phyloP scores from a whole-genome alignment of 2,113 vertebrate genomes.

The Struthidea cinerea region DNA sequence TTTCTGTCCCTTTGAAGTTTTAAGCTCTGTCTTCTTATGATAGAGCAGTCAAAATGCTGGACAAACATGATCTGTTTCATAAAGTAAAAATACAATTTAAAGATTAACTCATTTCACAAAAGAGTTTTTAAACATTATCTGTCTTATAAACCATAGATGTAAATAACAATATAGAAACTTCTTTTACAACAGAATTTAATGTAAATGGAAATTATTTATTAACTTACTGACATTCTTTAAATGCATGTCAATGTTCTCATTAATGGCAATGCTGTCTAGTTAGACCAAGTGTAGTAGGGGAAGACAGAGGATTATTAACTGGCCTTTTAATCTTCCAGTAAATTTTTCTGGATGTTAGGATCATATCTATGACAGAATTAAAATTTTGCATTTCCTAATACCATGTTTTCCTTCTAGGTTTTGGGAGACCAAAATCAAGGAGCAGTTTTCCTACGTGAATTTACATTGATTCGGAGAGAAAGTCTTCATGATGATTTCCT shows the following conservation, averaged over 20 bases:
- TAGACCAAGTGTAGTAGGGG: neutral
- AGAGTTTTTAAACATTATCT: neutral
- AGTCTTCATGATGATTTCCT: conserved; percentile 86
- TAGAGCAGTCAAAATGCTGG: neutral
- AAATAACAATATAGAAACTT: neutral
- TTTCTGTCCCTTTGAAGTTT: neutral
- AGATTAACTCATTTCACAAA: neutral
- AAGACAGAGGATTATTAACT: neutral
- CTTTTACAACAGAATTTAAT: neutral
- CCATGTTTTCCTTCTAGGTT: conserved; percentile 71
- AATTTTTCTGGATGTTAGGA: neutral
- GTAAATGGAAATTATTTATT: neutral
- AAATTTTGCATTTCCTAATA: neutral
- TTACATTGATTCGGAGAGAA: conserved; percentile 88
- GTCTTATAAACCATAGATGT: neutral
- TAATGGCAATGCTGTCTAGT: neutral
- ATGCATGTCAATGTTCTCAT: neutral
- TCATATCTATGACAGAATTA: neutral
- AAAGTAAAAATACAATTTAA: neutral
- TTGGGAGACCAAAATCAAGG: conserved; percentile 77
- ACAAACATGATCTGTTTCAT: neutral
- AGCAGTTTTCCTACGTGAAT: conserved; percentile 92
- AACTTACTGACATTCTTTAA: neutral
- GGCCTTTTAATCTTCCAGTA: neutral
- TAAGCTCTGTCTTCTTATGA: neutral